Evolutionary conservation across 2,113 vertebrate genomes (phyloP).

Genomic region (Petaurus breviceps): DNA sequence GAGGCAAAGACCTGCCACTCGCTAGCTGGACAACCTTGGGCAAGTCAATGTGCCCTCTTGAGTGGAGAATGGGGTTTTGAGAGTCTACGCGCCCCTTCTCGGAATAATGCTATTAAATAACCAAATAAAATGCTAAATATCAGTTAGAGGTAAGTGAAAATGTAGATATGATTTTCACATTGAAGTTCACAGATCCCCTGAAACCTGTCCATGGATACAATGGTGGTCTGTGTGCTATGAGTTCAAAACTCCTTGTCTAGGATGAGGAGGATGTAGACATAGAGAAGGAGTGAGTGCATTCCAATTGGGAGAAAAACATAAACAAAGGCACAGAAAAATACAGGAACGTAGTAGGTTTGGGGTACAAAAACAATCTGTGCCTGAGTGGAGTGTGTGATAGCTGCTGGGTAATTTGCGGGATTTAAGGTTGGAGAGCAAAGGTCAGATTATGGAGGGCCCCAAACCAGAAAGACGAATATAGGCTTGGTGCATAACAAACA

Average conservation of each 20-base stretch:
- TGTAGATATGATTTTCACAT: not conserved
- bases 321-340: constrained; percentile 35
- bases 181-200: not conserved
- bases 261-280: not conserved
- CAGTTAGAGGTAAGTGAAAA: not conserved
- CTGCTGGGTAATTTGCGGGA: not conserved
- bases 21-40: not conserved
- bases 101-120: not conserved
- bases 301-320: not conserved
- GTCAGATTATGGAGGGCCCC: not conserved
- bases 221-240: not conserved
- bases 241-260: not conserved
- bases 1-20: not conserved
- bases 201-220: not conserved
- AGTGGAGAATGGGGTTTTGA: not conserved
- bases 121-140: not conserved
- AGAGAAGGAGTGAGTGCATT: not conserved
- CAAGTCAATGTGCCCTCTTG: not conserved
- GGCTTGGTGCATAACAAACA: not conserved
- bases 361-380: not conserved
- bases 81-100: not conserved
- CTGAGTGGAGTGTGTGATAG: not conserved
- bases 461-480: not conserved
- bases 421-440: not conserved
- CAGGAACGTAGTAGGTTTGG: not conserved